Base-by-base conservation (phyloP, 2,113 vertebrate genomes). In the Leptodactylus fuscus region DNA sequence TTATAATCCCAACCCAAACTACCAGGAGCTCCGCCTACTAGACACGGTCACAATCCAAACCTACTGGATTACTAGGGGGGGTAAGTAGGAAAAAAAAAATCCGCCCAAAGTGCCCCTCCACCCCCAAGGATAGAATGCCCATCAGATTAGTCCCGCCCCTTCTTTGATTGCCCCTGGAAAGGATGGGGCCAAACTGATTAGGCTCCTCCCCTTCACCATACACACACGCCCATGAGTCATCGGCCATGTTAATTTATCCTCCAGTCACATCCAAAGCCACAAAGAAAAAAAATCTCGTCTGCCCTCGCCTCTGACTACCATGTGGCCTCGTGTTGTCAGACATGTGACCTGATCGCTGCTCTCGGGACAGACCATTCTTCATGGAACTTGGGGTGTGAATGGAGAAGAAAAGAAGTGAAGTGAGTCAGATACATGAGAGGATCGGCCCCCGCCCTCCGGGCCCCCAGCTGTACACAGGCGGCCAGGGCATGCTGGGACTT, bases 1-100 rank as follows among this genome's bases (percentile, higher is more conserved):
- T 62, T 27, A 85, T 34, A 48, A 38, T 85, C 41, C 48, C 34
- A 49, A 53, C 44, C 16, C 62, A 5, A n/a, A 53, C n/a, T 82
- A 41, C 15, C 22, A 46, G 79, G 41, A 69, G 58, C 58, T 62
- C 58, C 20, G 24, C 12, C 27, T 32, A 81, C 79, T 9, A 27
- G 67, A 5, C 34, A 38, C 67, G 0, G 4, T 38, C 38, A 71
- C 0, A 22, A 13, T 22, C 41, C 11, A 6, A 15, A 20, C 32
- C 5, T 65, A 65, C 60, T 34, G 60, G 15, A 38, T 5, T 38
- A 27, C 32, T 2, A 2, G 34, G 9, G 65, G 18, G 34, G 11
- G 34, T 69, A 11, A 32, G 24, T 34, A 16, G 62, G 11, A 10
- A 36, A n/a, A n/a, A n/a, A n/a, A n/a, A n/a, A n/a, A n/a, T n/a